phyloP scores from a whole-genome alignment of 2,797 vertebrate genomes.

The Morus bassanus region DNA sequence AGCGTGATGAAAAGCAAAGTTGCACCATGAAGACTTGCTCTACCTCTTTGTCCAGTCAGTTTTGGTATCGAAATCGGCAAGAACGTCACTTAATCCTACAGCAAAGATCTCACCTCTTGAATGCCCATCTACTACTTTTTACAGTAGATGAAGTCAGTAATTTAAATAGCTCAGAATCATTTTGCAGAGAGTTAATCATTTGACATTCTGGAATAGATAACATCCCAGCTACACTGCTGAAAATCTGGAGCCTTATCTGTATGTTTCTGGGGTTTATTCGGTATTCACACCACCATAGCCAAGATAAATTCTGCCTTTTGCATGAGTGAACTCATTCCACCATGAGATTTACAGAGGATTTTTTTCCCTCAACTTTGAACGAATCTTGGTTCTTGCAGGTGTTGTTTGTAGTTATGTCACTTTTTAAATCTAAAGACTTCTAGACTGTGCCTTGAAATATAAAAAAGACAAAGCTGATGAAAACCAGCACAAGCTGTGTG shows the following conservation, averaged over 20 bases:
- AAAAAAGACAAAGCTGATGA: conserved; percentile 27
- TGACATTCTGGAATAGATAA: neutral
- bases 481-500: conserved; percentile 21
- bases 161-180: neutral
- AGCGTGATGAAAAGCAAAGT: neutral
- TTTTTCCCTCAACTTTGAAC: neutral
- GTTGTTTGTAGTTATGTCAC: neutral
- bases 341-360: neutral
- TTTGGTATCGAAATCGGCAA: neutral
- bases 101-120: neutral
- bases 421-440: neutral
- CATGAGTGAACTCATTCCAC: neutral
- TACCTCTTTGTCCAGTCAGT: neutral
- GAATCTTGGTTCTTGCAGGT: neutral
- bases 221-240: neutral
- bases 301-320: neutral
- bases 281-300: neutral
- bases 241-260: neutral
- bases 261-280: neutral
- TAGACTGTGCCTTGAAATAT: neutral
- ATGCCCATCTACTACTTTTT: neutral
- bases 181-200: neutral
- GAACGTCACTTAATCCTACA: neutral
- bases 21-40: neutral
- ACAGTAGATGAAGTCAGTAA: neutral